Evolutionary conservation across 2,888 invertebrate genomes (phyloP).

Genomic region (Cataglyphis rosenhaueri): DNA sequence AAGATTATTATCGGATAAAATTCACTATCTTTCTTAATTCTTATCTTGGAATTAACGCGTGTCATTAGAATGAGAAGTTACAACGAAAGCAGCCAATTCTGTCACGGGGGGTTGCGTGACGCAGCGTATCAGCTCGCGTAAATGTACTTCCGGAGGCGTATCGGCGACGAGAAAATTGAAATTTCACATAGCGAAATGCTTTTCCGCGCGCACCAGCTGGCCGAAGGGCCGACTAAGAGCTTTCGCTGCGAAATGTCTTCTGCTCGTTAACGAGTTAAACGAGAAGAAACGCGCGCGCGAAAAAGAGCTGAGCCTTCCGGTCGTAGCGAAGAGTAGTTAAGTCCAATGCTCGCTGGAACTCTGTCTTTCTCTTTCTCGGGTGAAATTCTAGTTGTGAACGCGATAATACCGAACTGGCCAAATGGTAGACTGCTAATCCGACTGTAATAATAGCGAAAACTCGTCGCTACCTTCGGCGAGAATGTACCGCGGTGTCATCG

Average conservation of each 20-base stretch:
- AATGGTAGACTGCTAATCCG: constrained; percentile 70
- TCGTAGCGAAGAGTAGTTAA: constrained; percentile 37
- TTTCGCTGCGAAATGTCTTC: constrained; percentile 72
- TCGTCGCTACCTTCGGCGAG: constrained; percentile 43
- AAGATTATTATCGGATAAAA: not conserved
- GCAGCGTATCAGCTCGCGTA: constrained; percentile 55
- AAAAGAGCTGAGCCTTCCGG: constrained; percentile 4
- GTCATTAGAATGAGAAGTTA: constrained; percentile 11
- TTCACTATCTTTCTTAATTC: not conserved
- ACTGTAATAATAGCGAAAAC: constrained; percentile 68
- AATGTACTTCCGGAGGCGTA: constrained; percentile 63
- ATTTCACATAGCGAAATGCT: constrained; percentile 61
- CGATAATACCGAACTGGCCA: constrained; percentile 61
- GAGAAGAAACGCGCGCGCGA: constrained; percentile 72
- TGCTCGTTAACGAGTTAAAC: constrained; percentile 74
- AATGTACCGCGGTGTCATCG: not conserved
- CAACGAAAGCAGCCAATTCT: not conserved
- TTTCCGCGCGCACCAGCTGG: constrained; percentile 44
- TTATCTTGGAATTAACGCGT: constrained; percentile 22
- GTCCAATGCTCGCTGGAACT: constrained; percentile 66
- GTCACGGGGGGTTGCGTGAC: not conserved
- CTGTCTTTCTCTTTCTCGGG: constrained; percentile 9
- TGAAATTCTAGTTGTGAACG: constrained; percentile 38
- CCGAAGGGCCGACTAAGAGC: constrained; percentile 25
- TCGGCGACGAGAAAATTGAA: constrained; percentile 70